A percentile compares a stretch with the other conserved stretches of the same genome.
phyloP scores from a whole-genome alignment of 2,888 invertebrate genomes.

The Erannis defoliaria region DNA sequence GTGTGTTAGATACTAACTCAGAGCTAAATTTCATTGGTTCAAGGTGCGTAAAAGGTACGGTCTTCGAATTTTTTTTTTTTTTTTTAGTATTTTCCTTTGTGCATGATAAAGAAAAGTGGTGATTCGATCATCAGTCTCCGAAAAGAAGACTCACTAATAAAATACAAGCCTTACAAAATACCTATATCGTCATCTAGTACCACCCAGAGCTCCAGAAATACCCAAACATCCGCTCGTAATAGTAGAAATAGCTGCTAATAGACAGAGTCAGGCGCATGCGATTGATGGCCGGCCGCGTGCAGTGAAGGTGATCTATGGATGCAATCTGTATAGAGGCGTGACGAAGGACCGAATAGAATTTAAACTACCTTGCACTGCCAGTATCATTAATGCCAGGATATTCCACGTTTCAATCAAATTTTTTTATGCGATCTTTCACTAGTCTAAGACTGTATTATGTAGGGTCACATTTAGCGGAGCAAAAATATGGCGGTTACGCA shows the following conservation, averaged over 20 bases:
- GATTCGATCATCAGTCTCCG: too few species aligned
- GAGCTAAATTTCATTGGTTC: too few species aligned
- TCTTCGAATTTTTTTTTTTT: neutral
- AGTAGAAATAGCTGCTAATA: slow-evolving; percentile 45
- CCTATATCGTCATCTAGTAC: neutral
- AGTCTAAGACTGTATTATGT: too few species aligned
- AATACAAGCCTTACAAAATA: neutral
- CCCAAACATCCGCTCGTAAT: slow-evolving; percentile 21
- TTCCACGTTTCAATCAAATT: too few species aligned
- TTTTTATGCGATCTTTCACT: too few species aligned
- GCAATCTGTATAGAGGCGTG: slow-evolving; percentile 42
- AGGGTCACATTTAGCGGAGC: too few species aligned
- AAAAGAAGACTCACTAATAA: too few species aligned
- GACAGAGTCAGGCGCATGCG: slow-evolving; percentile 50
- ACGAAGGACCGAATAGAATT: neutral
- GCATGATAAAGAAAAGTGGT: too few species aligned
- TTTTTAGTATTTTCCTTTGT: neutral
- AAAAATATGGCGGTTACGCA: too few species aligned
- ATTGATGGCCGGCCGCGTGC: slow-evolving; percentile 50
- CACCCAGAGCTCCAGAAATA: slow-evolving; percentile 21
- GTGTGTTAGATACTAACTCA: too few species aligned
- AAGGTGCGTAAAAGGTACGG: neutral
- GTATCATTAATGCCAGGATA: too few species aligned
- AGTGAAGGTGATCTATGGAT: slow-evolving; percentile 49
- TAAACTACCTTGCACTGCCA: neutral